Evolutionary conservation across 2,888 invertebrate species (phyloP).

Genomic region (Agriopis aurantiaria): DNA sequence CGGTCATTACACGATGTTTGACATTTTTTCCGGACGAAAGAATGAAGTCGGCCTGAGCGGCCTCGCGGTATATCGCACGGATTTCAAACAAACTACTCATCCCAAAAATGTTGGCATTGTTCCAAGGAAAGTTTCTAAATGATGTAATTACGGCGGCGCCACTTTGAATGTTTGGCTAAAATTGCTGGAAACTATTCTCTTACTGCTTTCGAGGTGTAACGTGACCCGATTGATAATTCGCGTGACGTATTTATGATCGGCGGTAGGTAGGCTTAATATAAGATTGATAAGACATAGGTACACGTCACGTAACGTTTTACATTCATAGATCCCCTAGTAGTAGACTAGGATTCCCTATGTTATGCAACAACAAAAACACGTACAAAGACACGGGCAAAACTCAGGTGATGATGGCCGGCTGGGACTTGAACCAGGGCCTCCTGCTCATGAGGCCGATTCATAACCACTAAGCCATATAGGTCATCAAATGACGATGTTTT

Average conservation of each 20-base stretch:
- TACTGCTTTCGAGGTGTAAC: constrained; percentile 8
- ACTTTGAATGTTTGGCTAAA: constrained; percentile 9
- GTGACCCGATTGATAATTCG: constrained; percentile 1
- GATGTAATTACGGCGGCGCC: constrained; percentile 14
- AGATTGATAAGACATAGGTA: constrained; percentile 1
- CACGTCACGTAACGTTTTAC: too few relatives aligned
- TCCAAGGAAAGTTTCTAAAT: constrained; percentile 33
- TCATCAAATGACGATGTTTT: too few relatives aligned
- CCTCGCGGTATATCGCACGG: constrained; percentile 25
- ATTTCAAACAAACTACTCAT: constrained; percentile 28
- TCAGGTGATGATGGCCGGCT: too few relatives aligned
- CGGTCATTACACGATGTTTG: constrained; percentile 67
- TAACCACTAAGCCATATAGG: too few relatives aligned
- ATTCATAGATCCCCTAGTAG: too few relatives aligned
- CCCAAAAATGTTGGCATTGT: constrained; percentile 33
- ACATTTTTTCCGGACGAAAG: constrained; percentile 61
- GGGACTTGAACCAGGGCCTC: too few relatives aligned
- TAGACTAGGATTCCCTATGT: too few relatives aligned
- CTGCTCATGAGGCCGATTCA: too few relatives aligned
- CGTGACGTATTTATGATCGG: neutral
- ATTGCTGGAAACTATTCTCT: constrained; percentile 7
- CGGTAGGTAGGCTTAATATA: neutral
- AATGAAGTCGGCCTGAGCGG: constrained; percentile 52
- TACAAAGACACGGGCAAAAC: too few relatives aligned
- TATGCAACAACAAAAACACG: too few relatives aligned